Evolutionary conservation across 92 coral and sea anemone species (phyloP), one percentile per base, ranked within the genome.

Genomic region (Porites rus): DNA sequence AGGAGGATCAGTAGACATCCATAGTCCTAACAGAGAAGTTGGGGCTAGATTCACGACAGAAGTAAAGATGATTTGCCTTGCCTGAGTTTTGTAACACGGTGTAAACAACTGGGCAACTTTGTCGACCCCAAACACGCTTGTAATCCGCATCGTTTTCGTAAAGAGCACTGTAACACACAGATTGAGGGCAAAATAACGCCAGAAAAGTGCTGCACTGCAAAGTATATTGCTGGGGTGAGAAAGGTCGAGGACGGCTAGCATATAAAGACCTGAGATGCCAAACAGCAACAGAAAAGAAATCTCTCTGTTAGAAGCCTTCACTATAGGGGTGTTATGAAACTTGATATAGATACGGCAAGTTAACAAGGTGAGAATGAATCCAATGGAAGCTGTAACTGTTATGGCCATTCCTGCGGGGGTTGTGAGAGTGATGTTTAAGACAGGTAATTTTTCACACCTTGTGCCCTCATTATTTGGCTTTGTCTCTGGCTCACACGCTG

Each of bases 1-100:
- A 7, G 94, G 94, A 3, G 92, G 94, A 50, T 92, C 94, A 10
- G 88, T 62, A 0, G 85, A 56, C 31, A 92, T 61, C 94, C 94
- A 92, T 20, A 46, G n/a, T 50, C 80, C 16, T 56, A 80, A 65
- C 38, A 92, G 65, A 62, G 56, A 70, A 13, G 84, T 75, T 43
- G 86, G 83, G 12, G 85, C 24, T 18, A 54, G 20, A 70, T 77
- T 78, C 65, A 86, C 53, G 7, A 38, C 51, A 24, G 43, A 19
- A 7, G 78, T 79, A 14, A 78, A 21, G 21, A 24, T 52, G 17
- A 73, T 67, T 61, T 86, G 89, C 65, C 85, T 69, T 75, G 24
- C 51, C 9, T 21, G n/a, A 5, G 81, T 63, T 14, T 62, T 50
- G 51, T 77, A 65, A 62, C 64, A 86, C 25, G 63, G 63, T 54